Evolutionary conservation across 2,888 invertebrate genomes (phyloP), one percentile per base, ranked within the genome.

Genomic region (Agrilus cyanescens): DNA sequence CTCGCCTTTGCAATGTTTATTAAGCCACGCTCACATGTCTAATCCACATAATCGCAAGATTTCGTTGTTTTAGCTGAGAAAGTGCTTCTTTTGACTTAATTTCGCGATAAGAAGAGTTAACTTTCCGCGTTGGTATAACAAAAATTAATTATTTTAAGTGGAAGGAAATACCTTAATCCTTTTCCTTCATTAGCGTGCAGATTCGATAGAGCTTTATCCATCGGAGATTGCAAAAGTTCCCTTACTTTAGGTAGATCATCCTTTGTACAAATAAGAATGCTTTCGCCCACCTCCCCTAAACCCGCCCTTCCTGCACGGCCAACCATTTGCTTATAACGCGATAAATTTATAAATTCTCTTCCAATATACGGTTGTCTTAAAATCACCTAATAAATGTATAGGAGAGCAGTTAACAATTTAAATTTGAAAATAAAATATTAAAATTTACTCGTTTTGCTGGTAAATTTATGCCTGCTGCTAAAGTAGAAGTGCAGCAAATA

Each of bases 401-500:
- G 56, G 56, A 15, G 54, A 54, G 34, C 40, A 48, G 15, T 55
- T 7, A 31, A 12, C 12, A 29, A 16, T 34, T 33, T n/a, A n/a
- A 12, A 12, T 13, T 4, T 25, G 14, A 35, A 30, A 29, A 25
- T 3, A 37, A 14, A 34, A 18, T 30, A 20, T 16, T 41, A 43
- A 30, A 30, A 51, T 57, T 55, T 58, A 75, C 89, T 58, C 94
- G 75, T 67, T 80, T 78, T 1, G 95, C 95, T 12, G 96, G 96
- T 52, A 97, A 73, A 74, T 97, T 97, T 20, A 97, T 93, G 3
- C 96, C 96, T 15, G 96, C 95, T n/a, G 96, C 96, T 50, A 97
- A 70, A 0, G 96, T 97, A 1, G 95, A 94, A 0, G 96, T 97
- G 61, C 94, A 95, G 61, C 93, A 89, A 49, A 97, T 75, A 25